Conservation (phyloP, 2,113 vertebrate species). For the Capreolus pygargus region DNA sequence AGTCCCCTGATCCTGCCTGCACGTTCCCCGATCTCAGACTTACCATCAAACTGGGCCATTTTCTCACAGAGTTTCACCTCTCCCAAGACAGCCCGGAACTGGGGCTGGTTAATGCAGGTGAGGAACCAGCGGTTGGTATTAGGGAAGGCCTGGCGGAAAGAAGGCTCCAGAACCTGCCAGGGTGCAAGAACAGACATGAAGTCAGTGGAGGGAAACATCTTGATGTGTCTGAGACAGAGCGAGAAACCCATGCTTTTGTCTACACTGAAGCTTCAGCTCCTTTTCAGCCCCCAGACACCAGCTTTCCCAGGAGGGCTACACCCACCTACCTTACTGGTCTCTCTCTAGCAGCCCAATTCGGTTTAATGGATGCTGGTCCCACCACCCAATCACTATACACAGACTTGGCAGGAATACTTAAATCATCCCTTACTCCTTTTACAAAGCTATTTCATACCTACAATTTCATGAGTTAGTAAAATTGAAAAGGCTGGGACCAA, state of each 20-base stretch:
- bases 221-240: neutral
- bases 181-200: neutral
- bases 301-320: neutral
- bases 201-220: neutral
- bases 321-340: neutral
- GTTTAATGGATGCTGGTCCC: neutral
- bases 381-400: neutral
- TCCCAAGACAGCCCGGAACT: conserved; percentile 90
- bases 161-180: conserved; percentile 89
- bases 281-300: neutral
- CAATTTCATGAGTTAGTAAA: neutral
- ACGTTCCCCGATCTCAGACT: neutral
- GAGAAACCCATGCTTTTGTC: neutral
- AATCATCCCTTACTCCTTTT: neutral
- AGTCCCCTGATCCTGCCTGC: neutral
- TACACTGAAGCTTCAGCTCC: neutral
- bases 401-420: neutral
- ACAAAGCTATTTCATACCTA: neutral
- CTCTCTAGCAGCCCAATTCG: neutral
- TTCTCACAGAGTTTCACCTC: conserved; percentile 94
- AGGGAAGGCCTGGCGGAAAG: conserved; percentile 89
- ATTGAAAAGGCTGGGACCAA: neutral
- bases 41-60: conserved; percentile 95
- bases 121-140: conserved; percentile 92
- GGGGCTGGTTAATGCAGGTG: conserved; percentile 92